A percentile compares a stretch with the other conserved stretches of the same genome.
phyloP scores from a whole-genome alignment of 92 coral and sea anemone genomes.

The Siderastrea siderea region DNA sequence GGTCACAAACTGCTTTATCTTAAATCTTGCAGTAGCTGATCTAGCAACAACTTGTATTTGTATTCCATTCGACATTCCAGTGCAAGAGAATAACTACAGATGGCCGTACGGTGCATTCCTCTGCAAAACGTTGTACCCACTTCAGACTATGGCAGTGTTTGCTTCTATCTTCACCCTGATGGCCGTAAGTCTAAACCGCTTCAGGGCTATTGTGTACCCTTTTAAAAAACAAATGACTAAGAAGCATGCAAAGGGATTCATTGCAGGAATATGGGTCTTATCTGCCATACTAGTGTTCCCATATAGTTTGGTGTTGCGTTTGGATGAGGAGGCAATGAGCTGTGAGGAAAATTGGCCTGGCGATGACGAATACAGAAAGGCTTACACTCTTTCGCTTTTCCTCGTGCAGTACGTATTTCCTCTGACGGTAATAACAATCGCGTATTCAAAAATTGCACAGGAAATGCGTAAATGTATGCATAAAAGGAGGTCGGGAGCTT shows the following conservation, averaged over 20 bases:
- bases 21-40: slow-evolving; percentile 86
- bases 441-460: slow-evolving; percentile 81
- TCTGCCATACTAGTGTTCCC: slow-evolving; percentile 77
- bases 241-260: slow-evolving; percentile 61
- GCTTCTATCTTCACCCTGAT: slow-evolving; percentile 85
- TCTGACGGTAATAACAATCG: slow-evolving; percentile 71
- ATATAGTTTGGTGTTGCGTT: slow-evolving; percentile 60
- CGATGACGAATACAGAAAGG: slow-evolving; percentile 60
- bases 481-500: slow-evolving; percentile 23
- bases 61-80: slow-evolving; percentile 88
- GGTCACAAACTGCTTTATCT: slow-evolving; percentile 80
- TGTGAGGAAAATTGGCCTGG: slow-evolving; percentile 90
- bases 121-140: slow-evolving; percentile 84
- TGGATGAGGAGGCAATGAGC: slow-evolving; percentile 29
- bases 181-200: slow-evolving; percentile 84
- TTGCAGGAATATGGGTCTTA: slow-evolving; percentile 75
- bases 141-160: slow-evolving; percentile 80
- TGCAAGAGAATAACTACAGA: slow-evolving; percentile 77
- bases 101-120: slow-evolving; percentile 87
- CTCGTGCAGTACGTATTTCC: slow-evolving; percentile 88
- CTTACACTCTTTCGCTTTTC: slow-evolving; percentile 82
- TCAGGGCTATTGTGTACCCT: slow-evolving; percentile 93
- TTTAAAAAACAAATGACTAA: slow-evolving; percentile 78
- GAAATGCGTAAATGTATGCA: slow-evolving; percentile 81
- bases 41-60: slow-evolving; percentile 83